Conservation (phyloP, 1,140 invertebrate genomes). For the Drosophila murphyi region DNA sequence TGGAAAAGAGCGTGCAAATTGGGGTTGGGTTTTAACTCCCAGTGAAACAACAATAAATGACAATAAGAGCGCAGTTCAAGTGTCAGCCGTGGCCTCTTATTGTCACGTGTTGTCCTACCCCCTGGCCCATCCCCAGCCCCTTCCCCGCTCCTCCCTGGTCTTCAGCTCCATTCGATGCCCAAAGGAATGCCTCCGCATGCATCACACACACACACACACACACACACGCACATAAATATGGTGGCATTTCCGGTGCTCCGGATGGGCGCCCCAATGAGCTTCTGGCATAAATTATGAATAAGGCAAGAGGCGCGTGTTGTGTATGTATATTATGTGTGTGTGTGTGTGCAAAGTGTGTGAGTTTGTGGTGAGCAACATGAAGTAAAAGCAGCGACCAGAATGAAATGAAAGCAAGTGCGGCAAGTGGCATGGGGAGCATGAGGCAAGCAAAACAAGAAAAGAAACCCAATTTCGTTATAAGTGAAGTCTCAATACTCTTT, state of each 20-base stretch:
- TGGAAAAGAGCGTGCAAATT: constrained; percentile 77
- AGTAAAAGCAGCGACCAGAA: constrained; percentile 71
- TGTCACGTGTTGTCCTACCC: constrained; percentile 72
- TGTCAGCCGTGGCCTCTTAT: constrained; percentile 81
- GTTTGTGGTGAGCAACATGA: constrained; percentile 74
- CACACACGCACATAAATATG: constrained; percentile 51
- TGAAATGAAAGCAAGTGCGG: constrained; percentile 79
- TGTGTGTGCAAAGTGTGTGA: constrained; percentile 37
- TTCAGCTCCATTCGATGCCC: constrained; percentile 60
- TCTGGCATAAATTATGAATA: constrained; percentile 82
- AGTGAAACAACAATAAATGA: constrained; percentile 75
- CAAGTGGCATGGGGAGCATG: constrained; percentile 22
- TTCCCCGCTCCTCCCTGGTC: background rate
- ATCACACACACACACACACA: constrained; percentile 36
- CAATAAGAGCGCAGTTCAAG: constrained; percentile 82
- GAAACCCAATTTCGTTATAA: constrained; percentile 24
- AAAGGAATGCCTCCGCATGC: constrained; percentile 62
- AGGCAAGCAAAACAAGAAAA: constrained; percentile 19
- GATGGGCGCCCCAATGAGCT: constrained; percentile 73
- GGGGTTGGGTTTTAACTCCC: constrained; percentile 58
- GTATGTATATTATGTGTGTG: constrained; percentile 27
- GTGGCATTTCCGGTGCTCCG: constrained; percentile 77
- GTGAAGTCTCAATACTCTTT: constrained; percentile 44
- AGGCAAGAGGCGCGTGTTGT: constrained; percentile 66
- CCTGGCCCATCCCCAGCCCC: constrained; percentile 4